Evolutionary conservation across 2,113 vertebrate genomes (phyloP), one percentile per base, ranked within the genome.

Genomic region (Tachycineta bicolor): DNA sequence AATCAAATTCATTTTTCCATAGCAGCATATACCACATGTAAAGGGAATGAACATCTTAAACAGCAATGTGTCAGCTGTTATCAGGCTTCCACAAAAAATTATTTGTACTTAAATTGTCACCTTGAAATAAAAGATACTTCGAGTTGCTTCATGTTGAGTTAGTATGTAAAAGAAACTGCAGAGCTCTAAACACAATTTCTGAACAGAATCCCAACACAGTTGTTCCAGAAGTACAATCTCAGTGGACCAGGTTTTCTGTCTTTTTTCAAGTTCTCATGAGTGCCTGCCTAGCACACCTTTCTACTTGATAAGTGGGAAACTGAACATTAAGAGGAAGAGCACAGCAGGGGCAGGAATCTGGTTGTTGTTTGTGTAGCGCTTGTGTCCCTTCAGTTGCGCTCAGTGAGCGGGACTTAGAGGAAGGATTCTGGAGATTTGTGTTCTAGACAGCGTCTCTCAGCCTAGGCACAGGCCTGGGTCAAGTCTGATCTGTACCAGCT

Each of bases 211-310:
- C 7, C 26, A 20, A 7, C 22, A 29, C 2, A 39, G 9, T 44
- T 0, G 0, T 81, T 22, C 37, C 29, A 21, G 29, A 25, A 29
- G 19, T 58, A 3, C 44, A 47, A 1, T 53, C 55, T 71, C 25
- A 74, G 33, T 29, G 79, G 78, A 31, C 9, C 67, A 69, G 55
- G 14, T 33, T 81, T 80, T 94, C 63, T 76, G 1, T 50, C 34
- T 69, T 71, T 67, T 41, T 58, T 65, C 16, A 33, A 23, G 37
- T 73, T 46, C 21, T 46, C 31, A 6, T 50, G 52, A 46, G 33
- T 75, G 25, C 39, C 13, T 9, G 4, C 28, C 29, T 68, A 22
- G 49, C 12, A 44, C 19, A 39, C 4, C 14, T 69, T 83, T 52
- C 74, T 31, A 14, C 16, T 43, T 56, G 68, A 69, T 16, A 83